Evolutionary conservation across 2,888 invertebrate genomes (phyloP).

Genomic region (Euphydryas editha): DNA sequence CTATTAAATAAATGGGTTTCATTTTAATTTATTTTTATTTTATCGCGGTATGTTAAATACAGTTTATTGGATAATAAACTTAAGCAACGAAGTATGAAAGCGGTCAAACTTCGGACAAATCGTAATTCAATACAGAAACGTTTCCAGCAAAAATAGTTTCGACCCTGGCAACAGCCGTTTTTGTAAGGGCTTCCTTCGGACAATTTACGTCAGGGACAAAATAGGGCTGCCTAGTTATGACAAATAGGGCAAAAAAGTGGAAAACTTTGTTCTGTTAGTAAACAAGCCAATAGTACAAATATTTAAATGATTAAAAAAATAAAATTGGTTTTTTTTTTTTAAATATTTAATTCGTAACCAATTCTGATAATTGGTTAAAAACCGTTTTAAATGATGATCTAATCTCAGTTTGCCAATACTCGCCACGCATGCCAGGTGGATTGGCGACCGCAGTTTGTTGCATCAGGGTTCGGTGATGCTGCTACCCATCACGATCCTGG

Average conservation of each 20-base stretch:
- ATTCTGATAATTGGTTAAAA: no score
- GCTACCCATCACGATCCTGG: no score
- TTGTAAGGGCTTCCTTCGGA: constrained; percentile 4
- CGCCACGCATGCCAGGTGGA: no score
- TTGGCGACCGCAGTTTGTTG: no score
- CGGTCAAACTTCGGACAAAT: constrained; percentile 5
- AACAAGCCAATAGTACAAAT: not conserved
- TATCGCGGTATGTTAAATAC: not conserved
- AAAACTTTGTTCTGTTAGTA: not conserved
- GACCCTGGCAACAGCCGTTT: constrained; percentile 7
- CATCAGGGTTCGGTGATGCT: no score
- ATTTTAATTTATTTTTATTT: not conserved
- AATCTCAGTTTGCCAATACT: no score
- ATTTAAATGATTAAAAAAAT: no score
- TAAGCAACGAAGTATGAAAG: not conserved
- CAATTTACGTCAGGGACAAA: constrained; percentile 5
- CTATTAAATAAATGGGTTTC: no score
- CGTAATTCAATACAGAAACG: constrained; percentile 12
- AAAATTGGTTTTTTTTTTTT: no score
- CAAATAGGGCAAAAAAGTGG: not conserved
- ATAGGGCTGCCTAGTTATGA: not conserved
- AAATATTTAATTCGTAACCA: no score
- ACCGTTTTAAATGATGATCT: no score
- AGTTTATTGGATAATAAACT: constrained; percentile 1
- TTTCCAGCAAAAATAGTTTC: constrained; percentile 8